Conservation (phyloP, 2,888 invertebrate species). For the Polia nebulosa region DNA sequence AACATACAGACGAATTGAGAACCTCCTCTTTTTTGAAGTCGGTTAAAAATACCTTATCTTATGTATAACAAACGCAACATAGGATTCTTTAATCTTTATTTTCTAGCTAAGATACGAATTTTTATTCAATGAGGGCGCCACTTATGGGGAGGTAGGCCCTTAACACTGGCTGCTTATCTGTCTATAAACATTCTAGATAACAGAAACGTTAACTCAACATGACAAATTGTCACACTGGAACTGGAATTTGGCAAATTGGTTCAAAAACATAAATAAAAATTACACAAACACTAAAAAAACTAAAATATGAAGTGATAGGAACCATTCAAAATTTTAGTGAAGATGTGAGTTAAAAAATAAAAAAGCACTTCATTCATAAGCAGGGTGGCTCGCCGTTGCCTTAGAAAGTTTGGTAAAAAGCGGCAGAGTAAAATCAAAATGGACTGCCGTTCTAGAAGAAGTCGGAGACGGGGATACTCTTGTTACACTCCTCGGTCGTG, state of each 20-base stretch:
- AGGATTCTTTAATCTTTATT: too few species aligned
- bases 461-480: constrained; percentile 71
- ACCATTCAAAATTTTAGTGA: constrained; percentile 24
- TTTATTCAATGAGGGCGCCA: too few species aligned
- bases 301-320: constrained; percentile 14
- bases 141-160: too few species aligned
- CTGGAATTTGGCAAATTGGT: constrained; percentile 1
- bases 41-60: too few species aligned
- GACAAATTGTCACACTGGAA: not conserved
- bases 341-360: constrained; percentile 39
- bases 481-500: constrained; percentile 4
- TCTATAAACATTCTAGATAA: not conserved
- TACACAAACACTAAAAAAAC: constrained; percentile 27
- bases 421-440: constrained; percentile 66
- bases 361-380: not conserved
- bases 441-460: constrained; percentile 76
- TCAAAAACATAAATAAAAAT: constrained; percentile 25
- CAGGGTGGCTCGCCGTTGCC: constrained; percentile 38
- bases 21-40: too few species aligned
- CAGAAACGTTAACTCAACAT: not conserved
- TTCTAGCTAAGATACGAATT: too few species aligned
- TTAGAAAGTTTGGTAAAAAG: constrained; percentile 12
- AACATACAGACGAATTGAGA: too few species aligned
- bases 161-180: constrained; percentile 34
- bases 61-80: too few species aligned